A percentile compares a stretch with the other conserved stretches of the same genome.
phyloP scores from a whole-genome alignment of 2,888 invertebrate species.

The Xylota sylvarum region DNA sequence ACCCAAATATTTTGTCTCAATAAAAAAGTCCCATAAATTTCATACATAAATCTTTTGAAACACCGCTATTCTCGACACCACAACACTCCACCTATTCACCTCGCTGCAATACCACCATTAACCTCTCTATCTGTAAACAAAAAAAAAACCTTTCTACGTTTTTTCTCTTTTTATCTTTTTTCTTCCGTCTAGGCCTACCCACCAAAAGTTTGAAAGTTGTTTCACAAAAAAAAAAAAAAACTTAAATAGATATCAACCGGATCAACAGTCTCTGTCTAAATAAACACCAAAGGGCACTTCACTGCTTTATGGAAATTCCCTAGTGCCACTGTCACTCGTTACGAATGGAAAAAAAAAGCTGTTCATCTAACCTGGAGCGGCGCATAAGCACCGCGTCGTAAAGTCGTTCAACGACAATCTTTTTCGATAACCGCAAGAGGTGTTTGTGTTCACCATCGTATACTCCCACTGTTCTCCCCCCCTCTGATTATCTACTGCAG shows the following conservation, averaged over 20 bases:
- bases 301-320: constrained; percentile 69
- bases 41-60: not conserved
- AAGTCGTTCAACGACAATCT: constrained; percentile 59
- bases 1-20: not conserved
- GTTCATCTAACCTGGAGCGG: constrained; percentile 48
- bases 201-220: constrained; percentile 57
- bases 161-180: constrained; percentile 31
- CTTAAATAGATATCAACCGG: constrained; percentile 49
- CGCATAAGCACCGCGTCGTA: constrained; percentile 20
- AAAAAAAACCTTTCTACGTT: constrained; percentile 11
- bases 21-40: not conserved
- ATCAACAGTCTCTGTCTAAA: constrained; percentile 45
- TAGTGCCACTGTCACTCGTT: constrained; percentile 58
- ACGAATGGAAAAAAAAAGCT: constrained; percentile 24
- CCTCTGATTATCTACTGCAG: not conserved
- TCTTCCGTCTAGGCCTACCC: constrained; percentile 17
- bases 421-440: constrained; percentile 42
- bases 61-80: not conserved
- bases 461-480: constrained; percentile 16
- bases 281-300: constrained; percentile 69
- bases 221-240: constrained; percentile 13
- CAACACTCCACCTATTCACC: constrained; percentile 19
- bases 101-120: constrained; percentile 22
- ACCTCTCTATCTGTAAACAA: constrained; percentile 11
- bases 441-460: constrained; percentile 40